A percentile compares a stretch with the other conserved stretches of the same genome.
phyloP scores from a whole-genome alignment of 1,140 invertebrate genomes.

The Aphaenogaster floridana region DNA sequence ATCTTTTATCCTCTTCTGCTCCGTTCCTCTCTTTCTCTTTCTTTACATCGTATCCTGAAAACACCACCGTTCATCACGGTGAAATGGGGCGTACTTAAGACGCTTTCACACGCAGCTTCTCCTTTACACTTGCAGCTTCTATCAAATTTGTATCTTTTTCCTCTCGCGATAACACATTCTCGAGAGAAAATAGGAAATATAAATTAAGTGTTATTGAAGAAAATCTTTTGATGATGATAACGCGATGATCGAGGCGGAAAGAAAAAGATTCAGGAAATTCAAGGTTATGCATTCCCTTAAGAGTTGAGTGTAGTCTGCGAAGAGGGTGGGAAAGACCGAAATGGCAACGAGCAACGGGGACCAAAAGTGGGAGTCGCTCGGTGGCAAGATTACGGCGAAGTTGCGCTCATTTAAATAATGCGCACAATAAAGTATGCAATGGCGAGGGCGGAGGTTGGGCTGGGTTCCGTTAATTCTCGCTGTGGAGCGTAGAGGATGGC shows the following conservation, averaged over 20 bases:
- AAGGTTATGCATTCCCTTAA: conserved; percentile 42
- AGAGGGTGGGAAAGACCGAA: conserved; percentile 52
- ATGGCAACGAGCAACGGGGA: conserved; percentile 39
- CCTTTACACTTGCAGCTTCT: conserved; percentile 17
- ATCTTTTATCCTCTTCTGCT: conserved; percentile 61
- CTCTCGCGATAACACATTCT: neutral
- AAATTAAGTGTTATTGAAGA: neutral
- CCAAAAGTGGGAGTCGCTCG: conserved; percentile 68
- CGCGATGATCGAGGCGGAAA: conserved; percentile 27
- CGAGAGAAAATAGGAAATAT: neutral
- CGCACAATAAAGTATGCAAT: conserved; percentile 84
- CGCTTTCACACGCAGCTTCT: conserved; percentile 62
- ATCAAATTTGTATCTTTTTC: conserved; percentile 43
- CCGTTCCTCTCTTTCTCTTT: conserved; percentile 53
- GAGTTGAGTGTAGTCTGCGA: conserved; percentile 73
- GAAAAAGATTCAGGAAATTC: conserved; percentile 51
- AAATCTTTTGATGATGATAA: conserved; percentile 18
- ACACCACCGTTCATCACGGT: conserved; percentile 74
- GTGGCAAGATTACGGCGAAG: conserved; percentile 82
- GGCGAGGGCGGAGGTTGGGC: conserved; percentile 74
- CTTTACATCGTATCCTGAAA: conserved; percentile 62
- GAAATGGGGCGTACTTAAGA: conserved; percentile 77
- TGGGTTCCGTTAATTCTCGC: conserved; percentile 78
- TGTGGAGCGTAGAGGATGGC: conserved; percentile 65
- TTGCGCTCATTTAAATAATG: conserved; percentile 85